Evolutionary conservation across 2,797 vertebrate species (phyloP).

Genomic region (Urophycis tenuis): DNA sequence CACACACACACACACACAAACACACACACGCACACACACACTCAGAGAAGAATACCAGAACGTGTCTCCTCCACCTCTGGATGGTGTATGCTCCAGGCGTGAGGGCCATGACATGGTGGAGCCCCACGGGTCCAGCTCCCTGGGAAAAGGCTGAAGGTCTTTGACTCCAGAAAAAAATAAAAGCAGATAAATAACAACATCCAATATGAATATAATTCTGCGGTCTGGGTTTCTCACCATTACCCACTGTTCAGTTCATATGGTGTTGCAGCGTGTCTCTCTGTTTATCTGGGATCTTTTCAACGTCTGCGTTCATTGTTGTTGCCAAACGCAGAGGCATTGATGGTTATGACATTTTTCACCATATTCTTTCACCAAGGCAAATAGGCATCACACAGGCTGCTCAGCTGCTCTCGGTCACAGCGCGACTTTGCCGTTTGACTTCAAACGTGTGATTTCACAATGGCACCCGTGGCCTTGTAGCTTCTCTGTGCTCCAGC

Average conservation of each 20-base stretch:
- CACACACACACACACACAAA: not conserved
- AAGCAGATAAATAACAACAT: too few relatives aligned
- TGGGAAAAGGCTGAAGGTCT: too few relatives aligned
- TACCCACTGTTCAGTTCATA: not conserved
- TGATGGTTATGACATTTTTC: slow-evolving; percentile 7
- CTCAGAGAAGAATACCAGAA: too few relatives aligned
- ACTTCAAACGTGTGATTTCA: slow-evolving; percentile 53
- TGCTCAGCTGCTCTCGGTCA: slow-evolving; percentile 31
- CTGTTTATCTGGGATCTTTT: not conserved
- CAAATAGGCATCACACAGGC: not conserved
- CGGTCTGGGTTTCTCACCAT: not conserved
- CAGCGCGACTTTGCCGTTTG: slow-evolving; percentile 50
- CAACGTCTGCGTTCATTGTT: not conserved
- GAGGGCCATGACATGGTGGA: too few relatives aligned
- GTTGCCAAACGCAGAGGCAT: not conserved
- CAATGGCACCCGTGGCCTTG: slow-evolving; percentile 61
- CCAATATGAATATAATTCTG: not conserved
- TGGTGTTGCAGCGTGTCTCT: not conserved
- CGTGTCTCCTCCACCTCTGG: too few relatives aligned
- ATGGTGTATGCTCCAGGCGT: too few relatives aligned
- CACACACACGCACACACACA: not conserved
- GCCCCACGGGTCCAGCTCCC: too few relatives aligned
- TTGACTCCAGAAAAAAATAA: too few relatives aligned
- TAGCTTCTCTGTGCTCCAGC: slow-evolving; percentile 59
- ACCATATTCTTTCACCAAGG: not conserved